Percentiles rank a stretch among this genome's conserved stretches.
Evolutionary conservation across 2,113 vertebrate genomes (phyloP).

Genomic region (Cacatua alba): DNA sequence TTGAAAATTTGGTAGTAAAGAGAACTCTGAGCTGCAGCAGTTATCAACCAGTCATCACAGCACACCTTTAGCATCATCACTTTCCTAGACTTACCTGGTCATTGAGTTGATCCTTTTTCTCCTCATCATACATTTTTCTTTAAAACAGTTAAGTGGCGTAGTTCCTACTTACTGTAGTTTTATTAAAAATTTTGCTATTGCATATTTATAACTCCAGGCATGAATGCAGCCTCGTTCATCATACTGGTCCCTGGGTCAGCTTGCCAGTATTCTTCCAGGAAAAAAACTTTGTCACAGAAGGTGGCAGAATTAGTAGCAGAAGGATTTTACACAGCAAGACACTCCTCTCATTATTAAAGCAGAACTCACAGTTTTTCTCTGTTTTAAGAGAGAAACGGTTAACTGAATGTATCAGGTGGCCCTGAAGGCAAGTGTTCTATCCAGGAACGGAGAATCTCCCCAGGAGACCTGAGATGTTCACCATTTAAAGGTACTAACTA

Average conservation of each 20-base stretch:
- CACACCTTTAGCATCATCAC: background rate
- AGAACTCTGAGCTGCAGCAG: background rate
- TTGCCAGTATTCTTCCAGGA: background rate
- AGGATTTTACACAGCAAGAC: background rate
- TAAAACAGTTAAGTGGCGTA: background rate
- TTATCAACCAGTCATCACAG: background rate
- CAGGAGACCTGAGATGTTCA: background rate
- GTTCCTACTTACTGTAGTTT: background rate
- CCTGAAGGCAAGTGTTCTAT: background rate
- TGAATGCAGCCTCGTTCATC: background rate
- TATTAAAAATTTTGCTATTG: background rate
- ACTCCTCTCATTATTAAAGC: background rate
- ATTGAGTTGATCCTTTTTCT: background rate
- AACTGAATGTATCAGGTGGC: background rate
- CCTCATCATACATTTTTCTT: background rate
- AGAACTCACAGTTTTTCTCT: background rate
- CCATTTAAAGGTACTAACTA: background rate
- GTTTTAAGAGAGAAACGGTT: background rate
- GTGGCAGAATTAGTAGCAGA: background rate
- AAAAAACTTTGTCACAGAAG: background rate
- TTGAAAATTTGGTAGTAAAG: background rate
- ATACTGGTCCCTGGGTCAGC: background rate
- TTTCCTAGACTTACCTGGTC: background rate
- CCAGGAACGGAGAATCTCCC: background rate
- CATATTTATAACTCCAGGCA: background rate